Evolutionary conservation across 2,113 vertebrate genomes (phyloP), one percentile per base, ranked within the genome.

Genomic region (Aythya baeri): DNA sequence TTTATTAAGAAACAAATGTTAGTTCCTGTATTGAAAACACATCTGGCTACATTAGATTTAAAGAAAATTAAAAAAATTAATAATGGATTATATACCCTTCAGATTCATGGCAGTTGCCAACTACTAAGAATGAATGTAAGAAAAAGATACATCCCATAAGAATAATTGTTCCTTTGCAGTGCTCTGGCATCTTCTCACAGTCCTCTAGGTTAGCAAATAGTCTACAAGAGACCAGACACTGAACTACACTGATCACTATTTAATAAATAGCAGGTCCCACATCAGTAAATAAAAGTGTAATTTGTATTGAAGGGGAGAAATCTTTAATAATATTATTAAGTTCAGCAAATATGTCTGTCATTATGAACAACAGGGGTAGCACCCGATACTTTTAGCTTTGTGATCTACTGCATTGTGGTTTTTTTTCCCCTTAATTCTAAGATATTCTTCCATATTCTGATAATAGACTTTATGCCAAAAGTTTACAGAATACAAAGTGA

Each of bases 401-500:
- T 17, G 22, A 59, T 38, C 41, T 38, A 27, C 13, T 31, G 7
- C 8, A 38, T 38, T 57, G 7, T 10, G 44, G 38, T 57, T 63
- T 46, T 57, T 67, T 52, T 70, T 41, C 13, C 12, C 41, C 55
- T 62, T 58, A 63, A 70, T 66, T 90, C 62, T 73, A 73, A 71
- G 46, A 32, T 29, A 67, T 11, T 76, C 83, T 79, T 46, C 58
- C n/a, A 44, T 29, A 50, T 79, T 72, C n/a, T 41, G 52, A 18
- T 55, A 85, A 62, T 34, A 86, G 34, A 93, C 26, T 79, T 74
- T 59, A 93, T 36, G 57, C 44, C 68, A 82, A 70, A 83, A 88
- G 79, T 94, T 95, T 91, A 83, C 93, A 95, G 93, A 96, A 93
- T 92, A 82, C 83, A 80, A 76, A 65, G 62, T 71, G 79, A 79